Percentiles rank a stretch among this genome's conserved stretches.
phyloP scores from a whole-genome alignment of 2,888 invertebrate species.

The Stomorhina lunata region DNA sequence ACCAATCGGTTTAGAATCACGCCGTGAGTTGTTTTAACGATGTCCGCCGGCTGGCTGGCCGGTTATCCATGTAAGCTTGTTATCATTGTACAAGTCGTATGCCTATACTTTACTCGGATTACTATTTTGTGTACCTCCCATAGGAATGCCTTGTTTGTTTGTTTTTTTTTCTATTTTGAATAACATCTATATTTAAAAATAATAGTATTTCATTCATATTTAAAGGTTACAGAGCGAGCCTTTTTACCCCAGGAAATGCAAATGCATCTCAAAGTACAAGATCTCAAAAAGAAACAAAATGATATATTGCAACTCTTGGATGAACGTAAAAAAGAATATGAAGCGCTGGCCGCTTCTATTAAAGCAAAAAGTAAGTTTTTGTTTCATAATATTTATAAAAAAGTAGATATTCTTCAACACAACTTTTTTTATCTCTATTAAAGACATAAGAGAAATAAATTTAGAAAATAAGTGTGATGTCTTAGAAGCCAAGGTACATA shows the following conservation, averaged over 20 bases:
- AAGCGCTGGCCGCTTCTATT: conserved; percentile 71
- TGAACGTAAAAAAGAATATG: conserved; percentile 71
- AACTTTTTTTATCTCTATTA: neutral
- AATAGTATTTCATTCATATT: neutral
- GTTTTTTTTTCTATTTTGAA: neutral
- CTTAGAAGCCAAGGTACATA: conserved; percentile 69
- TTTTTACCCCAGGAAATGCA: conserved; percentile 76
- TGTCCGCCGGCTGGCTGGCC: too few relatives aligned
- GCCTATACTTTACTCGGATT: too few relatives aligned
- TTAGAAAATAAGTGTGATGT: conserved; percentile 71
- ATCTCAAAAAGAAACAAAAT: conserved; percentile 70
- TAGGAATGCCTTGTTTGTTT: too few relatives aligned
- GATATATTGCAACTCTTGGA: conserved; percentile 65
- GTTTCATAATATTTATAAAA: neutral
- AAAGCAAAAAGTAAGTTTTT: conserved; percentile 75
- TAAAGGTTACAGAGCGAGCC: conserved; percentile 70
- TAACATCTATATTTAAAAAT: neutral
- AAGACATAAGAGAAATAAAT: conserved; percentile 75
- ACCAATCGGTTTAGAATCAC: too few relatives aligned
- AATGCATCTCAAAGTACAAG: conserved; percentile 72
- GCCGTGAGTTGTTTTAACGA: too few relatives aligned
- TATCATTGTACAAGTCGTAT: too few relatives aligned
- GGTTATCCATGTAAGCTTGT: too few relatives aligned
- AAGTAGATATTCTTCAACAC: too few relatives aligned
- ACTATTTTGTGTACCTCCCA: too few relatives aligned